These are phyloP conservation scores for Hetaerina americana DNA, from an alignment of 1,140 invertebrate species.

Conservation along the genomic window DNA sequence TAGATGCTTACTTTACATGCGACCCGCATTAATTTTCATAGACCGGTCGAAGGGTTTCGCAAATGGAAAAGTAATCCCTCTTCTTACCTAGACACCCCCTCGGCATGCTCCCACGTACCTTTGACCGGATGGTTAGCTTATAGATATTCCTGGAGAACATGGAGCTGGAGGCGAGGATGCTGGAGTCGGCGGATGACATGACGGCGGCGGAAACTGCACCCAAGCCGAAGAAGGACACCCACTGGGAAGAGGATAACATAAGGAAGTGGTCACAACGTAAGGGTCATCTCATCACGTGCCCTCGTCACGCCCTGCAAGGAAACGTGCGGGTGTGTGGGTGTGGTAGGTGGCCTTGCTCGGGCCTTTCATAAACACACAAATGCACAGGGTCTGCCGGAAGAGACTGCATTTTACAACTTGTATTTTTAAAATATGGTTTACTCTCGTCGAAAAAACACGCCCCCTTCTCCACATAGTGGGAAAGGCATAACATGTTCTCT, in stretches of 20 bases:
- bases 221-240: constrained; percentile 53
- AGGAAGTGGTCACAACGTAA: not conserved
- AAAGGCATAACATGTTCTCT: no score
- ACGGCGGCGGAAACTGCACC: constrained; percentile 68
- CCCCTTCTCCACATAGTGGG: no score
- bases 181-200: constrained; percentile 71
- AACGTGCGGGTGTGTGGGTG: no score
- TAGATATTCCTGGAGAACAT: constrained; percentile 76
- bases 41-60: no score
- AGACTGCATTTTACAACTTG: no score
- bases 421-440: no score
- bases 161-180: constrained; percentile 57
- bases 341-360: no score
- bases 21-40: not conserved
- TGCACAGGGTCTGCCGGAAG: no score
- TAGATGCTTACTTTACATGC: not conserved
- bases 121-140: constrained; percentile 52
- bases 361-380: no score
- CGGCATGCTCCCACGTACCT: constrained; percentile 32
- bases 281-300: no score
- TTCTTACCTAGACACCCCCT: not conserved
- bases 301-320: no score
- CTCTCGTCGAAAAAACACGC: no score
- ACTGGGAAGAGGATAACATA: constrained; percentile 17
- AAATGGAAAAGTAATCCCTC: not conserved